A percentile compares a stretch with the other conserved stretches of the same genome.
phyloP scores from a whole-genome alignment of 1,140 invertebrate genomes.

The Drosophila kepulauana region DNA sequence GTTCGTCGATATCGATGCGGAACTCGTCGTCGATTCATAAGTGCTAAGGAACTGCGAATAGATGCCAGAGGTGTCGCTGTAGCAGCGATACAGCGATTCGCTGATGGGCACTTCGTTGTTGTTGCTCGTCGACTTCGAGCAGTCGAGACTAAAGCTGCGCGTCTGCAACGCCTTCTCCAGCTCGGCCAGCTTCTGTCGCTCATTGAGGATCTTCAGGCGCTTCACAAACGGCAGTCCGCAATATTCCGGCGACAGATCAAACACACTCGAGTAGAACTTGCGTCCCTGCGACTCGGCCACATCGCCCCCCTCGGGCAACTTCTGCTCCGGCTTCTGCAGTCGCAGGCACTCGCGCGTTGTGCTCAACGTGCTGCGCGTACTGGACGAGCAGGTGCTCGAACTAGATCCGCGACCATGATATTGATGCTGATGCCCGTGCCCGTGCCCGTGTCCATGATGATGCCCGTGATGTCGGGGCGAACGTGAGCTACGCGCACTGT shows the following conservation, averaged over 20 bases:
- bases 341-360: constrained; percentile 58
- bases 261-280: constrained; percentile 87
- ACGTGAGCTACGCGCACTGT: constrained; percentile 62
- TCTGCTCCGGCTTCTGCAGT: constrained; percentile 66
- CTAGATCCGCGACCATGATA: constrained; percentile 44
- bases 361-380: constrained; percentile 26
- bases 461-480: constrained; percentile 31
- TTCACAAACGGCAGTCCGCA: constrained; percentile 94
- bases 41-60: constrained; percentile 78
- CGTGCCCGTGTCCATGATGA: constrained; percentile 41
- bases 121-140: constrained; percentile 87
- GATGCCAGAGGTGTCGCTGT: constrained; percentile 86
- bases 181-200: constrained; percentile 93
- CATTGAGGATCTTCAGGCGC: constrained; percentile 94
- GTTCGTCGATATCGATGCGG: constrained; percentile 63
- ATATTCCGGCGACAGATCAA: constrained; percentile 95
- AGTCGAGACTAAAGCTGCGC: constrained; percentile 92
- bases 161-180: constrained; percentile 90
- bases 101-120: constrained; percentile 86
- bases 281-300: constrained; percentile 29
- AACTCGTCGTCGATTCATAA: constrained; percentile 77
- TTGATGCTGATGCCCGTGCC: constrained; percentile 19
- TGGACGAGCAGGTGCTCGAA: constrained; percentile 54
- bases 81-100: constrained; percentile 88
- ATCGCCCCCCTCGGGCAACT: constrained; percentile 48